Evolutionary conservation across 1,140 invertebrate species (phyloP), one percentile per base, ranked within the genome.

Genomic region (Pinna nobilis): DNA sequence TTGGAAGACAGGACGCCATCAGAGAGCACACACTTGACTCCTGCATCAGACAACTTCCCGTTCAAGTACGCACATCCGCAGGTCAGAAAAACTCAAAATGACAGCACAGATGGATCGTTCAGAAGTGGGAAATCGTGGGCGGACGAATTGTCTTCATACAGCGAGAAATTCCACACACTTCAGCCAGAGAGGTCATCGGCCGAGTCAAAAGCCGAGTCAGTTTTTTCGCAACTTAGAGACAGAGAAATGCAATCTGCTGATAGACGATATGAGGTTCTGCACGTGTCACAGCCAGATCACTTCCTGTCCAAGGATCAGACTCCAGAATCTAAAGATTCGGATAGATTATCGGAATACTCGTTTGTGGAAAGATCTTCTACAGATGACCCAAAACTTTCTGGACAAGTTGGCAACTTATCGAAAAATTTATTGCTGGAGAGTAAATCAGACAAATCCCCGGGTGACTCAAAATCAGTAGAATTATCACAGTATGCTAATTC

Each of bases 111-210:
- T 61, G 70, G 61, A 6, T 74, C 74, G 50, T 67, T 78, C 41
- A 70, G 55, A 20, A 81, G 63, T 44, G 33, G 44, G 51, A 78
- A 71, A 35, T 73, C 75, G 1, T 81, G 79, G 79, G 79, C 76
- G 4, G 57, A 73, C 25, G 79, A 81, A 68, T 53, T 81, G 13
- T 67, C 74, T 5, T 51, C 64, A 25, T 79, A 70, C 32, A 79
- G 39, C 51, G 60, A 59, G 9, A 70, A 68, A 66, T 74, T 33
- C 50, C 66, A 55, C 41, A 55, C 37, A 44, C 53, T 69, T n/a
- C 66, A 57, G 44, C 35, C 66, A 2, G 66, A 69, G 37, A 74
- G 59, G 69, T 41, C 65, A 18, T 74, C 72, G 15, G 18, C 57
- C 11, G 72, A 64, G 25, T 64, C 65, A 6, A 64, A 60, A 4